Conservation (phyloP, 2,113 vertebrate genomes). For the Ictalurus punctatus region DNA sequence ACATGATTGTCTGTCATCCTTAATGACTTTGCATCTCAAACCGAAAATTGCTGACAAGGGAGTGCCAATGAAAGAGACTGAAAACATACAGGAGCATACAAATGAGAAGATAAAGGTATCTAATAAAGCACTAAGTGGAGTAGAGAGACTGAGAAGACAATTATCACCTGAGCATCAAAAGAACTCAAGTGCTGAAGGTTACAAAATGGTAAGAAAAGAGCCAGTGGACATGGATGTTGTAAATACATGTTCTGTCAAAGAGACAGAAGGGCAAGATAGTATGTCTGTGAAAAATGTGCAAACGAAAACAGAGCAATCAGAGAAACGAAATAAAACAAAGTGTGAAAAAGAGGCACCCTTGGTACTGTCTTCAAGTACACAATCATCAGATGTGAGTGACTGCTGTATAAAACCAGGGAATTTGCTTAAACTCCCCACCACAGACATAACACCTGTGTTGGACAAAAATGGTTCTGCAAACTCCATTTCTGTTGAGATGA, state of each 20-base stretch:
- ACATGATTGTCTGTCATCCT: conserved; percentile 54
- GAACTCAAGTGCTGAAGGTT: neutral
- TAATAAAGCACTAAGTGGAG: neutral
- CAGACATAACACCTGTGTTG: neutral
- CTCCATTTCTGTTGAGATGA: conserved; percentile 56
- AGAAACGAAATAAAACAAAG: neutral
- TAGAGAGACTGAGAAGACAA: neutral
- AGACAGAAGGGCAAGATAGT: neutral
- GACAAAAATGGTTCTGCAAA: neutral
- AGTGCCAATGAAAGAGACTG: neutral
- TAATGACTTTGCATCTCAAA: neutral
- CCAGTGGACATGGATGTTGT: neutral
- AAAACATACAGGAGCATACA: neutral
- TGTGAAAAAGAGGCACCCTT: neutral
- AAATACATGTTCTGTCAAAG: neutral
- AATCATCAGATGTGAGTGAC: neutral
- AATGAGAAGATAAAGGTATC: neutral
- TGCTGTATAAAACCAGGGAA: neutral
- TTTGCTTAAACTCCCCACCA: neutral
- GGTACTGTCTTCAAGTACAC: neutral
- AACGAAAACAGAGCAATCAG: neutral
- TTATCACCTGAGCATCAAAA: neutral
- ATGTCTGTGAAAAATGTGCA: neutral
- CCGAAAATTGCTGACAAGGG: neutral
- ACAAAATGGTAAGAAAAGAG: neutral